Percentiles rank a stretch among this genome's conserved stretches.
These are phyloP conservation scores for Myxocyprinus asiaticus DNA, from an alignment of 2,113 vertebrate genomes.

Conservation along the genomic window DNA sequence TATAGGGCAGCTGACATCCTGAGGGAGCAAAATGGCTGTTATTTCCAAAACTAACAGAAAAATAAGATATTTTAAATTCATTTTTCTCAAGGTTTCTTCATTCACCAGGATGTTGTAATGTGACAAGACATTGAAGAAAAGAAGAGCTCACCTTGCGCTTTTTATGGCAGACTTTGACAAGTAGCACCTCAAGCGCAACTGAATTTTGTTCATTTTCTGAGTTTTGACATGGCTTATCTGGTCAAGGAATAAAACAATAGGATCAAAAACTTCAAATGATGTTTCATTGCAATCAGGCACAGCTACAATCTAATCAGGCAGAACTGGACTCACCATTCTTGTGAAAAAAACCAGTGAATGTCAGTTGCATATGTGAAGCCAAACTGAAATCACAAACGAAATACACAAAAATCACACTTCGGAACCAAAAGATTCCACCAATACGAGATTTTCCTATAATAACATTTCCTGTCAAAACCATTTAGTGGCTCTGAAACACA, in stretches of 20 bases:
- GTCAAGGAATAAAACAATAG: constrained; percentile 54
- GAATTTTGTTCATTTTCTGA: constrained; percentile 99
- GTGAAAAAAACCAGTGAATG: constrained; percentile 99
- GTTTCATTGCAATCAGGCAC: too few species aligned
- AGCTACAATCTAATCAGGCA: too few species aligned
- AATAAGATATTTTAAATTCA: neutral
- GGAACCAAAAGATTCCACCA: neutral
- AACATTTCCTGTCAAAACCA: too few species aligned
- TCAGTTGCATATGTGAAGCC: constrained; percentile 96
- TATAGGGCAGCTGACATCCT: constrained; percentile 98
- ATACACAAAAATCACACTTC: neutral
- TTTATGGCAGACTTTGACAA: constrained; percentile 99
- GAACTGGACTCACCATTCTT: constrained; percentile 86
- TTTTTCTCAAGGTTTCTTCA: too few species aligned
- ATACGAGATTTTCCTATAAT: too few species aligned
- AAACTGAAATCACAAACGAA: constrained; percentile 66
- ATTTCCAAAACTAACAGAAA: neutral
- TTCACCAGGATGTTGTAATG: too few species aligned
- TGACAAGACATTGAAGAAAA: neutral
- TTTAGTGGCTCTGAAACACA: neutral
- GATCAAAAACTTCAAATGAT: neutral
- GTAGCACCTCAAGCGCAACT: constrained; percentile 96
- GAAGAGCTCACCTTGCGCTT: constrained; percentile 90
- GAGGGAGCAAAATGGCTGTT: too few species aligned
- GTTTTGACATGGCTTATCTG: constrained; percentile 98